These are phyloP conservation scores for Alligator sinensis DNA, from an alignment of 2,113 vertebrate genomes.

Conservation along the genomic window DNA sequence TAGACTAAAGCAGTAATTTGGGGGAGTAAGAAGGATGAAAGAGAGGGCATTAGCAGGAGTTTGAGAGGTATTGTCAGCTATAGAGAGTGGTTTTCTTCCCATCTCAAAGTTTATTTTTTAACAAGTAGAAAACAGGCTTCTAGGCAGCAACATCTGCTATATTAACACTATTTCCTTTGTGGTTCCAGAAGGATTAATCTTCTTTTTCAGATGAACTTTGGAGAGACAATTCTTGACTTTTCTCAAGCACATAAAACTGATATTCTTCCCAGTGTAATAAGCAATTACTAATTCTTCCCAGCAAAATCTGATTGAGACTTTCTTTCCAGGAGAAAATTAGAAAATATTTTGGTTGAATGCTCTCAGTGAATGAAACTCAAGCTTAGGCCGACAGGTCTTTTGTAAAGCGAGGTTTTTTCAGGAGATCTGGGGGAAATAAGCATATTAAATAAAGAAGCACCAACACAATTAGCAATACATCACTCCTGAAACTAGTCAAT, in stretches of 20 bases:
- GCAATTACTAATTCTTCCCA: neutral
- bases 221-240: neutral
- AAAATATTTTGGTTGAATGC: neutral
- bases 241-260: accelerated
- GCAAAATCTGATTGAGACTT: neutral
- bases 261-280: neutral
- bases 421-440: neutral
- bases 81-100: accelerated
- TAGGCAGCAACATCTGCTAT: neutral
- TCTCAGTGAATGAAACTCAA: neutral
- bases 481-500: accelerated
- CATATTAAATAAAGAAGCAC: neutral
- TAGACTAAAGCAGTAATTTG: neutral
- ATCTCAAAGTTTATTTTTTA: neutral
- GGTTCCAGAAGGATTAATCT: neutral
- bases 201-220: neutral
- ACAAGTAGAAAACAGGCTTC: neutral
- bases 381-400: neutral
- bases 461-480: neutral
- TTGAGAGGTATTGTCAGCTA: neutral
- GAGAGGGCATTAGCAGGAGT: neutral
- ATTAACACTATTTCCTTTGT: neutral
- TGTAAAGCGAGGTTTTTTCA: neutral
- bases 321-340: neutral
- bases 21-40: neutral